Evolutionary conservation across 2,797 vertebrate genomes (phyloP).

Genomic region (Scyliorhinus canicula): DNA sequence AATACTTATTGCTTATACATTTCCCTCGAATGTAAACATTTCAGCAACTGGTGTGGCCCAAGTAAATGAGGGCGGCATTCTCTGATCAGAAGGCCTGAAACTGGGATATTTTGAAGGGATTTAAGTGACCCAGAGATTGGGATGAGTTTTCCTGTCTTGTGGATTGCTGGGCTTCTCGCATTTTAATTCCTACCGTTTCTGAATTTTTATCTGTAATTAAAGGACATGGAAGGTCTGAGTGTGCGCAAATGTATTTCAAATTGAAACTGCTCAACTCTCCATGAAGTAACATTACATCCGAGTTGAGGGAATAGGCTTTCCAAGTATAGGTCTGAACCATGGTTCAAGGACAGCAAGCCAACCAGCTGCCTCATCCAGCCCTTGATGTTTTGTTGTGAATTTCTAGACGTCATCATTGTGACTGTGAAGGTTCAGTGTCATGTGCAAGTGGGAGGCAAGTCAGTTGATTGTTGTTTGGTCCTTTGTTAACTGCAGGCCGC

Average conservation of each 20-base stretch:
- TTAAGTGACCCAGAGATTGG: not conserved
- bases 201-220: not conserved
- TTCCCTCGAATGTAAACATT: not conserved
- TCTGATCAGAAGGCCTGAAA: not conserved
- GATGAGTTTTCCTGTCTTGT: not conserved
- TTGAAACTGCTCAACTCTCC: not conserved
- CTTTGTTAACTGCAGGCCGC: constrained; percentile 54
- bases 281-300: not conserved
- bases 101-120: not conserved
- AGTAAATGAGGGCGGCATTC: not conserved
- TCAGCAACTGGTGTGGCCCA: not conserved
- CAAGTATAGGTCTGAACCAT: not conserved
- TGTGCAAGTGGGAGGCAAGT: not conserved
- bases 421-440: not conserved
- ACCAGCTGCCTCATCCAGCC: not conserved
- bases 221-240: not conserved
- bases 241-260: not conserved
- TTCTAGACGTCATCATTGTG: not conserved
- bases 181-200: not conserved
- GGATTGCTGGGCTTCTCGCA: not conserved
- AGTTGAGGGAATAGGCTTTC: not conserved
- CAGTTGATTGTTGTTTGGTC: constrained; percentile 4
- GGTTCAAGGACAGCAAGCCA: not conserved
- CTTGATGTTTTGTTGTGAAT: not conserved
- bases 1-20: not conserved